Evolutionary conservation across 2,888 invertebrate species (phyloP).

Genomic region (Pelosia muscerda): DNA sequence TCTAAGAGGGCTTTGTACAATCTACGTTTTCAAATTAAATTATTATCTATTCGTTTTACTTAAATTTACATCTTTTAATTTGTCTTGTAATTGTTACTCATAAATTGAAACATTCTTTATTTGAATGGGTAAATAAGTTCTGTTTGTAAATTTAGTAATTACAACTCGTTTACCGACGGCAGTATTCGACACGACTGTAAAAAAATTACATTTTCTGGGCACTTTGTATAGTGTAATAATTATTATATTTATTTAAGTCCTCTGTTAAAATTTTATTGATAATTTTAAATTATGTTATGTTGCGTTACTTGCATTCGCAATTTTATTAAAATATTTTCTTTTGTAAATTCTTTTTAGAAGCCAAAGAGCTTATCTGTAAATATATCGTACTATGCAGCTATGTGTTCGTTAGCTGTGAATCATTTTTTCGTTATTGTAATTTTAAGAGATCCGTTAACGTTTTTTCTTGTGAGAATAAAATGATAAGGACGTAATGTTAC

Average conservation of each 20-base stretch:
- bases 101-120: constrained; percentile 31
- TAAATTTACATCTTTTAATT: constrained; percentile 42
- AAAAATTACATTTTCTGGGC: constrained; percentile 40
- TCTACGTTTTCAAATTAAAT: constrained; percentile 36
- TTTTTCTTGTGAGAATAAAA: constrained; percentile 86
- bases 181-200: constrained; percentile 53
- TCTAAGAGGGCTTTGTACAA: constrained; percentile 47
- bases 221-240: constrained; percentile 56
- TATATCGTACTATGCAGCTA: constrained; percentile 73
- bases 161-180: constrained; percentile 58
- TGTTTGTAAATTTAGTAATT: constrained; percentile 66
- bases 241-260: constrained; percentile 65
- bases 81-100: constrained; percentile 56
- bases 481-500: constrained; percentile 66
- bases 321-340: constrained; percentile 72
- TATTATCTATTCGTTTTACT: constrained; percentile 44
- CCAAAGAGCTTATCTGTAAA: constrained; percentile 86
- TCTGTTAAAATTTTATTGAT: constrained; percentile 82
- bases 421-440: constrained; percentile 85
- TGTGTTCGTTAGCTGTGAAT: constrained; percentile 67
- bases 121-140: constrained; percentile 32
- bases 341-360: constrained; percentile 80
- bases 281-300: constrained; percentile 84
- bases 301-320: constrained; percentile 70
- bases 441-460: constrained; percentile 87